phyloP scores from a whole-genome alignment of 2,888 invertebrate species.

The Mesochorus sp. region DNA sequence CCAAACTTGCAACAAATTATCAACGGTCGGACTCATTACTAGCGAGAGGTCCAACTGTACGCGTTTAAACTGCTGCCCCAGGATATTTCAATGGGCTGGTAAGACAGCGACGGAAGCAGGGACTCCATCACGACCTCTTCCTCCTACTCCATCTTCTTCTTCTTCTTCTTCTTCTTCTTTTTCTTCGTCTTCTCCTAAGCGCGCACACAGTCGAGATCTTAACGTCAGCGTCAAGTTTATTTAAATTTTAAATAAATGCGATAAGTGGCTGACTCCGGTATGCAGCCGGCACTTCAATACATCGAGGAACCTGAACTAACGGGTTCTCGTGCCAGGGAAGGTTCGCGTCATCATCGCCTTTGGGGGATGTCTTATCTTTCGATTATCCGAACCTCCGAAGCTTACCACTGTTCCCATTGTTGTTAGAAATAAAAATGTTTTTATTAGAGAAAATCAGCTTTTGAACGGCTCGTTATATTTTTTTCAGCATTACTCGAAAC shows the following conservation, averaged over 20 bases:
- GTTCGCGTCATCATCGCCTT: conserved; percentile 27
- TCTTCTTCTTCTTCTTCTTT: no score
- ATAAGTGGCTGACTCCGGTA: conserved; percentile 49
- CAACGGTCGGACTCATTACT: neutral
- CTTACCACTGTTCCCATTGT: conserved; percentile 14
- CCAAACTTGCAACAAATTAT: neutral
- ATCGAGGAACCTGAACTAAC: conserved; percentile 17
- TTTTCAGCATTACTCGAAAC: no score
- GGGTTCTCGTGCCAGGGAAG: conserved; percentile 21
- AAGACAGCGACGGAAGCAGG: conserved; percentile 6
- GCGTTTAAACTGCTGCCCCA: conserved; percentile 9
- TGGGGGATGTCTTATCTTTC: conserved; percentile 26
- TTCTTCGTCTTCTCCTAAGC: conserved; percentile 1
- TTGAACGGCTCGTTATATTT: neutral
- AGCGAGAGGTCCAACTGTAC: conserved; percentile 1
- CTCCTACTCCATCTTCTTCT: neutral
- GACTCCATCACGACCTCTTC: conserved; percentile 19
- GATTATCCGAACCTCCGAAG: conserved; percentile 27
- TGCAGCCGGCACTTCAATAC: conserved; percentile 29
- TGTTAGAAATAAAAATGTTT: no score
- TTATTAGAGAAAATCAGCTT: neutral
- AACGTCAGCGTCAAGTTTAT: conserved; percentile 53
- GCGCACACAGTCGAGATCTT: conserved; percentile 36
- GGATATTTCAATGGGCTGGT: conserved; percentile 12
- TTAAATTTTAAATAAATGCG: conserved; percentile 56